Base-by-base conservation (phyloP, 2,888 invertebrate species). In the Papilio protenor region DNA sequence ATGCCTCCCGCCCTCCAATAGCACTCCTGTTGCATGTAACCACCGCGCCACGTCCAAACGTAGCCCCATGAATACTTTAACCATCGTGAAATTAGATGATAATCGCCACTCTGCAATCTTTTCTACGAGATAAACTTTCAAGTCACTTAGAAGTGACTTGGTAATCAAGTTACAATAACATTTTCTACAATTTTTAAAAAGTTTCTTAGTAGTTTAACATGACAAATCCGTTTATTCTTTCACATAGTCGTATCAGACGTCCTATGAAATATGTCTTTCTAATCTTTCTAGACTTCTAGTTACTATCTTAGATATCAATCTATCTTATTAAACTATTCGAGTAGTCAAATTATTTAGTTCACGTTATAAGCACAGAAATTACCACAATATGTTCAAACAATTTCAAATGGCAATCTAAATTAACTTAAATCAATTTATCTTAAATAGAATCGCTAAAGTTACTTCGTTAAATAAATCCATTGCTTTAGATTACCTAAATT, bases 1-100 rank as follows among this genome's bases (percentile, higher is more conserved):
- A 75, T 70, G 77, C 77, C 75, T 61, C 81, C 84, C 82, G 83
- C 88, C 88, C 89, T 87, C 91, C 91, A 91, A 90, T 91, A 87
- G 89, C 88, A 86, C 92, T 90, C 94, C 94, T 94, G 94, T 94
- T 94, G 94, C 94, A 92, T 94, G 93, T 91, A 91, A 92, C 92
- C 89, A 87, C 70, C 75, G 75, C 78, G 47, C 78, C 72, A 75
- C 78, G 55, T 78, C 75, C 72, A 78, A 75, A 78, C 52, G 70
- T 92, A 91, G 10, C 90, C 90, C 90, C 87, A 92, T 92, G 93
- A 94, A 93, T 93, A 93, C 91, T 86, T 90, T 92, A 91, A 93
- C 92, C 91, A 90, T 87, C 87, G 86, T 87, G 83, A 88, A 90
- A 92, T 91, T 90, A 89, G 87, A 87, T 87, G 87, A 91, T 91